Evolutionary conservation across 2,113 vertebrate species (phyloP).

Genomic region (Phoenicopterus ruber): DNA sequence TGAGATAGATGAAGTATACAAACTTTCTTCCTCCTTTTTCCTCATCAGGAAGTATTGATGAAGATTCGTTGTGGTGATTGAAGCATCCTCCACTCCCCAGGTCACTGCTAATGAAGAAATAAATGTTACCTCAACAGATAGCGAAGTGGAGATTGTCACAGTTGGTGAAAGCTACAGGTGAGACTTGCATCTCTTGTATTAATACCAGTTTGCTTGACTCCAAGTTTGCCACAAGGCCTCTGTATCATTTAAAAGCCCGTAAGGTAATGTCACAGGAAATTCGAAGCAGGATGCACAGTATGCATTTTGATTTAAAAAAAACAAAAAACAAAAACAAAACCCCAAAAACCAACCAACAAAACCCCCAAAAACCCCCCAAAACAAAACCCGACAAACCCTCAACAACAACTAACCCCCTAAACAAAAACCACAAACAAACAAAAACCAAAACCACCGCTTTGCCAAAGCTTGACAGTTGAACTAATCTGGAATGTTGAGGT

Average conservation of each 20-base stretch:
- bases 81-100: slow-evolving; percentile 90
- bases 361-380: background rate
- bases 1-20: background rate
- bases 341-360: too few species aligned
- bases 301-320: background rate
- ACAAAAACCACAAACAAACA: background rate
- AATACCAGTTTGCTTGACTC: background rate
- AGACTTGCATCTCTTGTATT: background rate
- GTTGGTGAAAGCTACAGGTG: slow-evolving; percentile 96
- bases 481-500: background rate
- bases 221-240: background rate
- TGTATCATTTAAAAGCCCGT: background rate
- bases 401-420: background rate
- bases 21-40: background rate
- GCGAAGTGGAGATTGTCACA: slow-evolving; percentile 97
- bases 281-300: background rate
- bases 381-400: too few species aligned
- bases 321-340: background rate
- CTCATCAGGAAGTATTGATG: slow-evolving; percentile 87
- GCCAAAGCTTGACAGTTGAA: background rate
- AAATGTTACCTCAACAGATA: slow-evolving; percentile 98
- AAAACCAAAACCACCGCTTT: background rate
- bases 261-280: background rate
- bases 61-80: slow-evolving; percentile 98
- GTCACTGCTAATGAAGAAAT: slow-evolving; percentile 97